Percentiles rank a stretch among this genome's conserved stretches.
Evolutionary conservation across 2,888 invertebrate species (phyloP).

Genomic region (Mesoligia furuncula): DNA sequence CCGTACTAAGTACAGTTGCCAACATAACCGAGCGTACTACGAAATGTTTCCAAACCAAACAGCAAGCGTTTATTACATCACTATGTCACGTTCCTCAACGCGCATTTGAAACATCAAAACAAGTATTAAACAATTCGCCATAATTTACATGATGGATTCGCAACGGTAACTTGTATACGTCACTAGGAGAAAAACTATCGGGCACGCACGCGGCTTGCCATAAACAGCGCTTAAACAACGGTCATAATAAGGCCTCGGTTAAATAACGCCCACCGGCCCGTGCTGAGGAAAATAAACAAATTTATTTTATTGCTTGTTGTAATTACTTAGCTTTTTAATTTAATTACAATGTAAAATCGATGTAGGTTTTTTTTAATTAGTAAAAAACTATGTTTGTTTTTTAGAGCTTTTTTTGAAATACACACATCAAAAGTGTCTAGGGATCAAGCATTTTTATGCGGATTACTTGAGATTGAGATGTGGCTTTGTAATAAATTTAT

Average conservation of each 20-base stretch:
- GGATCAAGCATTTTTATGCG: no score
- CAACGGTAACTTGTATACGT: conserved; percentile 50
- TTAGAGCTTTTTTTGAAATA: no score
- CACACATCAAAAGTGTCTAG: no score
- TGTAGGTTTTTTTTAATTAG: conserved; percentile 26
- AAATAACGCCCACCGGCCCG: conserved; percentile 35
- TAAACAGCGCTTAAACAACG: conserved; percentile 3
- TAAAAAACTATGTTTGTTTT: conserved; percentile 15
- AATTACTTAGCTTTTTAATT: conserved; percentile 45
- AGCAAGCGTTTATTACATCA: conserved; percentile 11
- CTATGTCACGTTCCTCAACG: conserved; percentile 35
- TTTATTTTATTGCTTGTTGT: conserved; percentile 33
- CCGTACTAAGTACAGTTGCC: conserved; percentile 17
- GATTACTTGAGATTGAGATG: no score
- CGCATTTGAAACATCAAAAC: conserved; percentile 35
- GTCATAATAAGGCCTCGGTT: conserved; percentile 31
- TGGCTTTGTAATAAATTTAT: no score
- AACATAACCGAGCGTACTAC: background rate
- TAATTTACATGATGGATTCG: conserved; percentile 41
- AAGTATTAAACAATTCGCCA: conserved; percentile 33
- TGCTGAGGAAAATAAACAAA: conserved; percentile 38
- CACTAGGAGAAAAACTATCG: conserved; percentile 41
- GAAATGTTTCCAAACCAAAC: background rate
- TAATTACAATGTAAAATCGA: conserved; percentile 29
- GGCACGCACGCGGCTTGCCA: conserved; percentile 9